A percentile compares a stretch with the other conserved stretches of the same genome.
phyloP scores from a whole-genome alignment of 2,113 vertebrate species.

The Motacilla tschutschensis region DNA sequence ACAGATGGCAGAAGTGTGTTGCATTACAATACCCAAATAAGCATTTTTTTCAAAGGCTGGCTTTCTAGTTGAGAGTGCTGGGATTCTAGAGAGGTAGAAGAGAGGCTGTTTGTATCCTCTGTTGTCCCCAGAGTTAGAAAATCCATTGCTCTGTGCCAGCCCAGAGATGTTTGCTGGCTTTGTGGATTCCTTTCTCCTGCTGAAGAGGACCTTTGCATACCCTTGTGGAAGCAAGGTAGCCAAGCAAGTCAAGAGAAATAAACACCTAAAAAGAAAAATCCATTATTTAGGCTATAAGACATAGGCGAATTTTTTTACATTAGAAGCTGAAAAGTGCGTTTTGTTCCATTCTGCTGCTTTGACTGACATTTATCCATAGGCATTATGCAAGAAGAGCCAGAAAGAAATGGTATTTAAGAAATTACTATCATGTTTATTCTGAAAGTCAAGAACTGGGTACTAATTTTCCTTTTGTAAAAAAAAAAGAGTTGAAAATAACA shows the following conservation, averaged over 20 bases:
- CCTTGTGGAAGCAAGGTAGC: neutral
- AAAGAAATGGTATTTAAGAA: neutral
- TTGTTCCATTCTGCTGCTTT: neutral
- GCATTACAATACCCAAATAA: neutral
- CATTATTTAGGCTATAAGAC: neutral
- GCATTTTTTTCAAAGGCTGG: neutral
- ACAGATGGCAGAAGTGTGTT: neutral
- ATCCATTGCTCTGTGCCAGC: accelerated
- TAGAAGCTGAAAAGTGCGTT: neutral
- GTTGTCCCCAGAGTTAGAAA: neutral
- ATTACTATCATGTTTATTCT: neutral
- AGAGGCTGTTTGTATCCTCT: neutral
- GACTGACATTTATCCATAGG: neutral
- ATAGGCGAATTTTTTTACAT: neutral
- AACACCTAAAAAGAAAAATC: neutral
- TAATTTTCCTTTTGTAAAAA: neutral
- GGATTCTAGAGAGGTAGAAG: neutral
- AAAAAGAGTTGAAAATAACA: neutral
- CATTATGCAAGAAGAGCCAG: neutral
- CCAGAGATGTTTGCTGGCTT: neutral
- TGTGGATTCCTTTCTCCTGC: neutral
- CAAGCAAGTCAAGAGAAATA: neutral
- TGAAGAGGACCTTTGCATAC: neutral
- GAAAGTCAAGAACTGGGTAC: neutral
- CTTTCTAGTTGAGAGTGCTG: neutral